Evolutionary conservation across 1,140 invertebrate genomes (phyloP).

Genomic region (Papilio xuthus): DNA sequence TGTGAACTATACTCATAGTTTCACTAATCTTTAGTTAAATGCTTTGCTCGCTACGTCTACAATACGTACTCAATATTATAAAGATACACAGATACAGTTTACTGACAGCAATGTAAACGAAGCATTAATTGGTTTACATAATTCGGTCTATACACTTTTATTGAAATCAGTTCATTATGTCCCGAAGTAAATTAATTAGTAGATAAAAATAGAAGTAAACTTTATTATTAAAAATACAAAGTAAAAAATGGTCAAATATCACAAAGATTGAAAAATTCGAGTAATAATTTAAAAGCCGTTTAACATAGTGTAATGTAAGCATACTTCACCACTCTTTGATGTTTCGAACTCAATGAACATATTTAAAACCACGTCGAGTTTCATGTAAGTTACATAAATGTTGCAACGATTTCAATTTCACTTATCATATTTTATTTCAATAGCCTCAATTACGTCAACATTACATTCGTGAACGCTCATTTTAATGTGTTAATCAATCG

Average conservation of each 20-base stretch:
- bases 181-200: not conserved
- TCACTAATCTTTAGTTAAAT: not conserved
- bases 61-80: not conserved
- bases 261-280: not conserved
- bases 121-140: not conserved
- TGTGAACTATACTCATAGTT: not conserved
- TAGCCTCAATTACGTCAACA: not conserved
- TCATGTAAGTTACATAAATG: not conserved
- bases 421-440: constrained; percentile 12
- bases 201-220: no score
- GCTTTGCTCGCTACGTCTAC: not conserved
- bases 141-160: not conserved
- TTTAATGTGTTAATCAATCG: not conserved
- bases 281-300: not conserved
- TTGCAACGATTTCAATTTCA: not conserved
- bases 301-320: constrained; percentile 1
- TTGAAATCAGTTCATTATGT: not conserved
- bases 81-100: not conserved
- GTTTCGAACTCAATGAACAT: not conserved
- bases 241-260: no score
- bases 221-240: no score
- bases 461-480: not conserved
- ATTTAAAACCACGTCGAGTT: constrained; percentile 10
- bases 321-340: not conserved
- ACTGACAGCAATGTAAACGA: not conserved